phyloP scores from a whole-genome alignment of 2,888 invertebrate species.

The Tiliacea citrago region DNA sequence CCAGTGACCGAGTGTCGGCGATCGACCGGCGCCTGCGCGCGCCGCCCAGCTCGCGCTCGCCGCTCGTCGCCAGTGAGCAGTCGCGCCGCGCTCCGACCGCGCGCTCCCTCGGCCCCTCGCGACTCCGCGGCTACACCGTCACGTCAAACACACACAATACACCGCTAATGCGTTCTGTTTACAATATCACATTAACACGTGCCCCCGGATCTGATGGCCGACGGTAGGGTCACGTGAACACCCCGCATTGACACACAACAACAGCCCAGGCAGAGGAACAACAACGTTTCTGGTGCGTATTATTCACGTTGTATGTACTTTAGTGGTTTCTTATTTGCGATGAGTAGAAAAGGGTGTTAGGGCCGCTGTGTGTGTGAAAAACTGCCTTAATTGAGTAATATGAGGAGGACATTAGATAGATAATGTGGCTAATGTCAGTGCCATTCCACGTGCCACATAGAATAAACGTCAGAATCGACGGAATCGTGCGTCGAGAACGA shows the following conservation, averaged over 20 bases:
- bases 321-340: slow-evolving; percentile 65
- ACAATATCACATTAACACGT: slow-evolving; percentile 63
- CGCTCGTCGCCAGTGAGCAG: slow-evolving; percentile 65
- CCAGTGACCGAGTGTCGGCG: slow-evolving; percentile 88
- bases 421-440: slow-evolving; percentile 48
- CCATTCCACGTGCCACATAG: slow-evolving; percentile 59
- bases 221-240: slow-evolving; percentile 69
- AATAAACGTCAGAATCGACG: slow-evolving; percentile 46
- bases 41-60: slow-evolving; percentile 73
- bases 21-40: slow-evolving; percentile 89
- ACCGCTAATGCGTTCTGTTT: slow-evolving; percentile 65
- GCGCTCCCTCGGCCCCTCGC: slow-evolving; percentile 49
- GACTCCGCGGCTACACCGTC: slow-evolving; percentile 51
- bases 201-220: slow-evolving; percentile 70
- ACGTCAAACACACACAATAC: slow-evolving; percentile 57
- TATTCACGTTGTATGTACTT: slow-evolving; percentile 61
- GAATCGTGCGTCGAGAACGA: slow-evolving; percentile 34
- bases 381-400: slow-evolving; percentile 46
- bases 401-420: slow-evolving; percentile 18
- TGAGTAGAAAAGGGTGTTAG: slow-evolving; percentile 47
- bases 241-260: slow-evolving; percentile 38
- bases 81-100: slow-evolving; percentile 58
- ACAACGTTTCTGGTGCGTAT: slow-evolving; percentile 64
- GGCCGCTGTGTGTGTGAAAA: slow-evolving; percentile 40
- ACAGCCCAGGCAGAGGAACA: slow-evolving; percentile 40